phyloP scores from a whole-genome alignment of 2,888 invertebrate genomes.

The Apomyelois bistriatella region DNA sequence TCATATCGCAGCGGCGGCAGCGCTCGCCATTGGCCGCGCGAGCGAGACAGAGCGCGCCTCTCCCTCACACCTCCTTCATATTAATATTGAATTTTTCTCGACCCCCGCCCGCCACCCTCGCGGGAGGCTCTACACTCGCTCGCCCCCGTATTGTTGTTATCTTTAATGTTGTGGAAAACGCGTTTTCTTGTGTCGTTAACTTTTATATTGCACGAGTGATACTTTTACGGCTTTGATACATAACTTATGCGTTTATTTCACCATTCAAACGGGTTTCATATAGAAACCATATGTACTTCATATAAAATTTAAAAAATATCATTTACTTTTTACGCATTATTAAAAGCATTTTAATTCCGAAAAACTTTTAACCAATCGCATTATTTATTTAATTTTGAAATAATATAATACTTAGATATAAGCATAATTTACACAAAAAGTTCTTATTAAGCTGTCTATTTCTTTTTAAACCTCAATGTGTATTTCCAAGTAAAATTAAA shows the following conservation, averaged over 20 bases:
- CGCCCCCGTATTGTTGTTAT: slow-evolving; percentile 80
- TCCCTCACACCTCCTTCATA: slow-evolving; percentile 85
- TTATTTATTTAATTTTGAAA: too few relatives aligned
- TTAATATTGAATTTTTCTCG: slow-evolving; percentile 90
- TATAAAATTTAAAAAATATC: not conserved
- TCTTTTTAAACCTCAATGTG: too few relatives aligned
- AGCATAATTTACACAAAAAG: too few relatives aligned
- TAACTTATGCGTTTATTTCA: slow-evolving; percentile 58
- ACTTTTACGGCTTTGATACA: slow-evolving; percentile 77
- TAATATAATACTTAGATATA: too few relatives aligned
- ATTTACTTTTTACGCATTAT: not conserved
- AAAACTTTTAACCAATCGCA: too few relatives aligned
- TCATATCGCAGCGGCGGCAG: slow-evolving; percentile 82
- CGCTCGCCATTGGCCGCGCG: slow-evolving; percentile 79
- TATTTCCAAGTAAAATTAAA: too few relatives aligned
- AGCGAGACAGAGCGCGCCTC: slow-evolving; percentile 72
- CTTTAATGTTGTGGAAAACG: slow-evolving; percentile 81
- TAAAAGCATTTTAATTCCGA: too few relatives aligned
- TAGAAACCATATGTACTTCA: too few relatives aligned
- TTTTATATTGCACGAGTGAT: slow-evolving; percentile 80
- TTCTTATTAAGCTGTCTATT: too few relatives aligned
- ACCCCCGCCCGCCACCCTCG: slow-evolving; percentile 77
- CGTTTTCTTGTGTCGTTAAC: slow-evolving; percentile 81
- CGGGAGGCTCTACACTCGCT: slow-evolving; percentile 79
- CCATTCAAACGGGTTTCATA: slow-evolving; percentile 7